Conservation (phyloP, 2,888 invertebrate species). For the Philereme transversata region DNA sequence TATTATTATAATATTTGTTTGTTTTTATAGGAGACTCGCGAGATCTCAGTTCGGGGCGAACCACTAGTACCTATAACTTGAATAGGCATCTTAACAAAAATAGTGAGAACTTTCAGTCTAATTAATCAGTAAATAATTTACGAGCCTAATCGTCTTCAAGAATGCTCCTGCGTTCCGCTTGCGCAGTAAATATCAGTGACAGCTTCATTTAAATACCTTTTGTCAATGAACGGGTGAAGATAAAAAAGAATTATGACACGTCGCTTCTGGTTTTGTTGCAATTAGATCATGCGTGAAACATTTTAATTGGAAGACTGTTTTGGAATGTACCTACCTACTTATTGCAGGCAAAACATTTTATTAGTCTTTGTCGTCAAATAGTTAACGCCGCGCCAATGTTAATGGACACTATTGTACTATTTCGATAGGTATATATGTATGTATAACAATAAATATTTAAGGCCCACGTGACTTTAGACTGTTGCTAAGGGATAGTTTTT, state of each 20-base stretch:
- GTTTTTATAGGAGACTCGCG: too few species aligned
- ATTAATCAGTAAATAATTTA: slow-evolving; percentile 51
- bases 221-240: slow-evolving; percentile 83
- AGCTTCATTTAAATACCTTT: slow-evolving; percentile 84
- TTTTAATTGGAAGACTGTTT: slow-evolving; percentile 69
- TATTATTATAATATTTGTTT: too few species aligned
- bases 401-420: too few species aligned
- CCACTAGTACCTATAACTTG: neutral
- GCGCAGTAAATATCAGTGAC: slow-evolving; percentile 80
- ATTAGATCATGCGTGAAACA: slow-evolving; percentile 73
- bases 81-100: neutral
- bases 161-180: slow-evolving; percentile 58
- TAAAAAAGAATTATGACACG: slow-evolving; percentile 81
- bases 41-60: too few species aligned
- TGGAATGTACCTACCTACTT: neutral
- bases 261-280: slow-evolving; percentile 64
- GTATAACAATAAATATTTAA: too few species aligned
- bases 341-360: too few species aligned
- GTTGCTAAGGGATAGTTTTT: too few species aligned
- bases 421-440: too few species aligned
- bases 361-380: too few species aligned
- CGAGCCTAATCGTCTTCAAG: slow-evolving; percentile 61
- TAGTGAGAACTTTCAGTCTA: slow-evolving; percentile 37
- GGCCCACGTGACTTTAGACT: too few species aligned
- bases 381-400: too few species aligned